These are phyloP conservation scores for Periplaneta americana DNA, from an alignment of 1,140 invertebrate species.

Conservation along the genomic window DNA sequence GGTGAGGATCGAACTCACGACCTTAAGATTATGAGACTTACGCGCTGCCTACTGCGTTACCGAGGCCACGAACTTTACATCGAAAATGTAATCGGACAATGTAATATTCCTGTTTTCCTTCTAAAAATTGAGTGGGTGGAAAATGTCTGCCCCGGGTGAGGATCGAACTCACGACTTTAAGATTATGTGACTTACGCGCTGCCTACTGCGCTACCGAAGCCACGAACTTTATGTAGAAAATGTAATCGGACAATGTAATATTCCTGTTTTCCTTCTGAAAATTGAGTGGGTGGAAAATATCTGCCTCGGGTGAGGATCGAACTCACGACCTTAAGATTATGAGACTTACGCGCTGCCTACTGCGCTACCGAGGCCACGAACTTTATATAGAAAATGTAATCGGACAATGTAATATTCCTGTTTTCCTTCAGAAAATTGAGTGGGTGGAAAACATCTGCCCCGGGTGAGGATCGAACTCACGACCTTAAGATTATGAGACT, in stretches of 20 bases:
- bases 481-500: slow-evolving; percentile 88
- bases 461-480: slow-evolving; percentile 21
- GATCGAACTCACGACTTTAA: slow-evolving; percentile 96
- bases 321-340: slow-evolving; percentile 97
- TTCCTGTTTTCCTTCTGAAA: too few relatives aligned
- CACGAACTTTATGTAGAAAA: too few relatives aligned
- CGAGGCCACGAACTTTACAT: too few relatives aligned
- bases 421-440: too few relatives aligned
- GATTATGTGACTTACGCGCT: slow-evolving; percentile 97
- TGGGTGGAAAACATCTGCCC: slow-evolving; percentile 18
- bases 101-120: too few relatives aligned
- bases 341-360: slow-evolving; percentile 94
- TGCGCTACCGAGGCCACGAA: slow-evolving; percentile 81
- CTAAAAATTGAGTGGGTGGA: too few relatives aligned
- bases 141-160: slow-evolving; percentile 91
- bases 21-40: slow-evolving; percentile 97
- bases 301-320: slow-evolving; percentile 92
- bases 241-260: too few relatives aligned
- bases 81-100: too few relatives aligned
- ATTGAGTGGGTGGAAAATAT: too few relatives aligned
- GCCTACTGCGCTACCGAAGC: slow-evolving; percentile 89
- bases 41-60: slow-evolving; percentile 92
- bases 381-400: too few relatives aligned
- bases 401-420: too few relatives aligned
- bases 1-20: slow-evolving; percentile 95